phyloP scores from a whole-genome alignment of 2,113 vertebrate genomes.

The Oxygymnocypris stewartii region DNA sequence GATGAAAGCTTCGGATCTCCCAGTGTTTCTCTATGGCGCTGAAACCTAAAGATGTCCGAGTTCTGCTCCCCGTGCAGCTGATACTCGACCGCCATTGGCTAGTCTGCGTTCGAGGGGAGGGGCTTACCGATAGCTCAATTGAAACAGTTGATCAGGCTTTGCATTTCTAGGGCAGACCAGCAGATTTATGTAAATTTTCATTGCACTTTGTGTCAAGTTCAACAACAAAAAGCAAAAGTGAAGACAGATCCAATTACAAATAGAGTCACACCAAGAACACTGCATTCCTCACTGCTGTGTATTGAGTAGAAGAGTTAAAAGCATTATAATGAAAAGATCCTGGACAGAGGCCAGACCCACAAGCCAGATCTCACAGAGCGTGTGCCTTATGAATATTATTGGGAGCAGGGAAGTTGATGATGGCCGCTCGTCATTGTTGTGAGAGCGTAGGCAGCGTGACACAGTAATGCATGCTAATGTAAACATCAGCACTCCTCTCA shows the following conservation, averaged over 20 bases:
- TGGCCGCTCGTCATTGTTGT: slow-evolving; percentile 72
- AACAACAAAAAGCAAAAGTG: slow-evolving; percentile 23
- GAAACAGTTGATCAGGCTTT: background rate
- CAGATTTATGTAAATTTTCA: background rate
- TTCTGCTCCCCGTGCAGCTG: too few species aligned
- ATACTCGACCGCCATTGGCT: too few species aligned
- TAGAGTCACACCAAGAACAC: slow-evolving; percentile 27
- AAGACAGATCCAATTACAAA: slow-evolving; percentile 52
- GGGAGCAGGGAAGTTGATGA: slow-evolving; percentile 64
- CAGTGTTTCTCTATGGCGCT: too few species aligned
- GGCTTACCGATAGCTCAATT: too few species aligned
- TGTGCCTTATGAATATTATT: slow-evolving; percentile 73
- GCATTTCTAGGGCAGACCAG: background rate
- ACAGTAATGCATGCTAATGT: slow-evolving; percentile 81
- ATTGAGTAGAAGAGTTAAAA: background rate
- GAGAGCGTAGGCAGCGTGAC: slow-evolving; percentile 72
- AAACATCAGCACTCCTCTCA: slow-evolving; percentile 77
- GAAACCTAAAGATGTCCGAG: too few species aligned
- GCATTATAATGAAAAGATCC: slow-evolving; percentile 28
- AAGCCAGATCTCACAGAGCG: slow-evolving; percentile 61
- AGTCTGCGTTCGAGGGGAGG: too few species aligned
- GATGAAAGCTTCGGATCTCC: too few species aligned
- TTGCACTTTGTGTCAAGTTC: slow-evolving; percentile 20
- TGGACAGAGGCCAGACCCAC: slow-evolving; percentile 54
- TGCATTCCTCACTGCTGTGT: background rate